These are phyloP conservation scores for Dendrolimus kikuchii DNA, from an alignment of 1,140 invertebrate genomes.

Conservation along the genomic window DNA sequence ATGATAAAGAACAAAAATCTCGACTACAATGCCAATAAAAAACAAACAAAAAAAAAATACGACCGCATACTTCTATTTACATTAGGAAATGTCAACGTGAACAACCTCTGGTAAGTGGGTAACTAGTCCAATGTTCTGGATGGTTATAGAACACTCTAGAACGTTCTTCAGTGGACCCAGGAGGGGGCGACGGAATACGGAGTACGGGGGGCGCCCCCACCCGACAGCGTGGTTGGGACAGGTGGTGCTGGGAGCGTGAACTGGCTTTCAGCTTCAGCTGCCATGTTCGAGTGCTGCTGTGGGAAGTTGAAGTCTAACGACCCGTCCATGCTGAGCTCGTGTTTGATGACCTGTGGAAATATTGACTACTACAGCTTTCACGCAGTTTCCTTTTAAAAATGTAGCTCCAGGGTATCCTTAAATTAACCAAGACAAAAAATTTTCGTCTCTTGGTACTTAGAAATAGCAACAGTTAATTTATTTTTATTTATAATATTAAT, in stretches of 20 bases:
- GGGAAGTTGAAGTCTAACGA: conserved; percentile 94
- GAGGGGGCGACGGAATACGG: conserved; percentile 55
- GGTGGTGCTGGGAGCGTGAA: conserved; percentile 57
- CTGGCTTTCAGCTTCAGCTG: conserved; percentile 51
- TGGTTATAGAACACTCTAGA: background rate
- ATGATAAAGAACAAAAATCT: conserved; percentile 57
- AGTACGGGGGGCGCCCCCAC: conserved; percentile 39
- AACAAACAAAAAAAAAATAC: conserved; percentile 26
- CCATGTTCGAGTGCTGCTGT: conserved; percentile 54
- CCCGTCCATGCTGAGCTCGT: conserved; percentile 94
- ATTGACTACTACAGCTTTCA: background rate
- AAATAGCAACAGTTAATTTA: no score
- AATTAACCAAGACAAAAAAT: no score
- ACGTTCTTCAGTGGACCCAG: conserved; percentile 54
- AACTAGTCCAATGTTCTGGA: conserved; percentile 23
- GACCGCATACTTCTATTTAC: conserved; percentile 41
- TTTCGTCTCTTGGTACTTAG: no score
- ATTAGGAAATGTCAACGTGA: conserved; percentile 17
- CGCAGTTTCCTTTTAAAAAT: no score
- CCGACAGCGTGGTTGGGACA: conserved; percentile 52
- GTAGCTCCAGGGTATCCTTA: no score
- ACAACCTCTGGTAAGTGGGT: conserved; percentile 28
- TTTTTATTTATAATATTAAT: no score
- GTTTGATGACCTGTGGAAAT: conserved; percentile 82
- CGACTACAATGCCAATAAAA: conserved; percentile 35